Evolutionary conservation across 2,888 invertebrate species (phyloP).

Genomic region (Stenolophus ochropezus): DNA sequence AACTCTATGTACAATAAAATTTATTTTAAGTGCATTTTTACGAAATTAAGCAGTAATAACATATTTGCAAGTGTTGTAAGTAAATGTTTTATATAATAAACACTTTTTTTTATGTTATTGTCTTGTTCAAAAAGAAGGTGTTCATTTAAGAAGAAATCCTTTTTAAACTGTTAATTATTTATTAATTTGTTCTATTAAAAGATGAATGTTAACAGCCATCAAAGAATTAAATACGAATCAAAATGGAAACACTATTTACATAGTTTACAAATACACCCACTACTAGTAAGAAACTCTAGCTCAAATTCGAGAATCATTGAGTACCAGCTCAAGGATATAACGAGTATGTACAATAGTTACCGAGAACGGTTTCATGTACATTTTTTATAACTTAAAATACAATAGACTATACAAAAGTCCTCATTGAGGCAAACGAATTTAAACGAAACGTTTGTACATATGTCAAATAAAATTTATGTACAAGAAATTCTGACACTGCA

Average conservation of each 20-base stretch:
- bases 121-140: not conserved
- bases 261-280: conserved; percentile 52
- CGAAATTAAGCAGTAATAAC: not conserved
- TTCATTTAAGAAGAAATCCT: not conserved
- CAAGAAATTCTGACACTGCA: conserved; percentile 2
- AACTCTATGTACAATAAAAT: conserved; percentile 14
- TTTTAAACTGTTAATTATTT: conserved; percentile 45
- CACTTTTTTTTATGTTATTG: not conserved
- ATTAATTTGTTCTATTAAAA: conserved; percentile 50
- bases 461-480: conserved; percentile 16
- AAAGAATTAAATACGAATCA: conserved; percentile 39
- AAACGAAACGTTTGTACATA: conserved; percentile 11
- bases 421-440: conserved; percentile 9
- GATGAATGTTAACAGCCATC: conserved; percentile 50
- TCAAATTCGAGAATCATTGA: conserved; percentile 41
- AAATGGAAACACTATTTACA: conserved; percentile 54
- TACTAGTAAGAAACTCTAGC: conserved; percentile 25
- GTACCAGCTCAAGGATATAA: conserved; percentile 48
- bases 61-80: not conserved
- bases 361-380: conserved; percentile 9
- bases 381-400: not conserved
- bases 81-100: conserved; percentile 16
- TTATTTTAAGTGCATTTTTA: not conserved
- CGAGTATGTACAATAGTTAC: conserved; percentile 25
- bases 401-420: conserved; percentile 29